Base-by-base conservation (phyloP, 1,140 invertebrate genomes). In the Drosophila micromelanica region DNA sequence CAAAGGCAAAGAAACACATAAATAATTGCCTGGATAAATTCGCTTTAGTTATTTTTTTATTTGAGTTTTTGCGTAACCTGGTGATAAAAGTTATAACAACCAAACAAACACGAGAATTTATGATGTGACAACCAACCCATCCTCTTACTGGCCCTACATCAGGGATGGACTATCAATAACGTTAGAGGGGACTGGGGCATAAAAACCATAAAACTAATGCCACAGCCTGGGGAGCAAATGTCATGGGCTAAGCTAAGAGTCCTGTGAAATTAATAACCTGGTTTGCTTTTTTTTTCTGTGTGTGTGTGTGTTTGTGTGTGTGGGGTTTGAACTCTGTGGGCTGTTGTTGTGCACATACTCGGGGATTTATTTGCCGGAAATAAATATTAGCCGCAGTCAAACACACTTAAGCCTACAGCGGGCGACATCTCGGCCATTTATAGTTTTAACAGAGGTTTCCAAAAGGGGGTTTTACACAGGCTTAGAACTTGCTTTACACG, bases 341-440 rank as follows among this genome's bases (percentile, higher is more conserved):
- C 43, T 17, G 52, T 30, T 13, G 45, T 54, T 70, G 64, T 65
- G 55, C 61, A 54, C 37, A 67, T 74, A 65, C 48, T 70, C 59
- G 77, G 85, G 87, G 87, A 90, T 90, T 90, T 90, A 90, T 90
- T 90, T 90, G 81, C 87, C 87, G 82, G 87, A 87, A 90, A 90
- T 90, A 90, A 87, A 90, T 90, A 90, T 90, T 90, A 90, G 87
- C 87, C 84, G 80, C 85, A 89, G 84, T 89, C 84, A 89, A 89
- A 89, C 85, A 89, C 85, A 89, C 85, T 90, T 89, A 89, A 89
- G 84, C 84, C 84, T 79, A 79, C 65, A 73, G 61, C 63, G 62
- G 62, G 60, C 48, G 43, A 72, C 48, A 56, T 61, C 60, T 35
- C 55, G 65, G 75, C 65, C 84, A 89, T 89, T 89, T 89, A 84